Evolutionary conservation across 2,888 invertebrate genomes (phyloP).

Genomic region (Pimpla rufipes): DNA sequence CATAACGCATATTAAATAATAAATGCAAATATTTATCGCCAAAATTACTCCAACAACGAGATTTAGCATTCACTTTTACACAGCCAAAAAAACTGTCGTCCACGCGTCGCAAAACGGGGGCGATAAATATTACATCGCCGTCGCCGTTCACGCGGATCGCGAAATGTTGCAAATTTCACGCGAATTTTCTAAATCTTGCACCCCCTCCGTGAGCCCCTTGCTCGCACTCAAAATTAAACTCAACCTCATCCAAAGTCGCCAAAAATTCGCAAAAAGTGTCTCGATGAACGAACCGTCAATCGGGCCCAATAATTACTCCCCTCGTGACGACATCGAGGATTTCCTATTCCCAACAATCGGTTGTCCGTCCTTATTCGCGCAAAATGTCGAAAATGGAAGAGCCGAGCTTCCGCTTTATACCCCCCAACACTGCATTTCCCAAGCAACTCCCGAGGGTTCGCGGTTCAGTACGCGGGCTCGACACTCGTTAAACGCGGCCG

Average conservation of each 20-base stretch:
- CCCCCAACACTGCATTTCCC: conserved; percentile 3
- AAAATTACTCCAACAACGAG: too few relatives aligned
- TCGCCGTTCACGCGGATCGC: too few relatives aligned
- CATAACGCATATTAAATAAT: too few relatives aligned
- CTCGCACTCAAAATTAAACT: not conserved
- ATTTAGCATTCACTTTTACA: too few relatives aligned
- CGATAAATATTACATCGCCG: too few relatives aligned
- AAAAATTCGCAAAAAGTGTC: conserved; percentile 27
- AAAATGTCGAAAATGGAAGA: not conserved
- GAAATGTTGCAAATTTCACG: too few relatives aligned
- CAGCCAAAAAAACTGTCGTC: too few relatives aligned
- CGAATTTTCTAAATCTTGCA: too few relatives aligned
- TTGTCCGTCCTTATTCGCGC: conserved; percentile 8
- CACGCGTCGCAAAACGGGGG: too few relatives aligned
- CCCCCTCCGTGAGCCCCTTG: too few relatives aligned
- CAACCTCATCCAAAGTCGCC: not conserved
- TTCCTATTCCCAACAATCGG: not conserved
- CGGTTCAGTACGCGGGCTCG: conserved; percentile 8
- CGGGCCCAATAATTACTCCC: conserved; percentile 16
- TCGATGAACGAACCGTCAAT: conserved; percentile 32
- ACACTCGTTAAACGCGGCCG: conserved; percentile 57
- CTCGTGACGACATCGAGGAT: conserved; percentile 17
- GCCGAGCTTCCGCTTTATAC: not conserved
- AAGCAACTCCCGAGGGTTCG: conserved; percentile 19
- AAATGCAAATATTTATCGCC: too few relatives aligned